These are phyloP conservation scores for Sipunculus nudus DNA, from an alignment of 2,888 invertebrate species.

Conservation along the genomic window DNA sequence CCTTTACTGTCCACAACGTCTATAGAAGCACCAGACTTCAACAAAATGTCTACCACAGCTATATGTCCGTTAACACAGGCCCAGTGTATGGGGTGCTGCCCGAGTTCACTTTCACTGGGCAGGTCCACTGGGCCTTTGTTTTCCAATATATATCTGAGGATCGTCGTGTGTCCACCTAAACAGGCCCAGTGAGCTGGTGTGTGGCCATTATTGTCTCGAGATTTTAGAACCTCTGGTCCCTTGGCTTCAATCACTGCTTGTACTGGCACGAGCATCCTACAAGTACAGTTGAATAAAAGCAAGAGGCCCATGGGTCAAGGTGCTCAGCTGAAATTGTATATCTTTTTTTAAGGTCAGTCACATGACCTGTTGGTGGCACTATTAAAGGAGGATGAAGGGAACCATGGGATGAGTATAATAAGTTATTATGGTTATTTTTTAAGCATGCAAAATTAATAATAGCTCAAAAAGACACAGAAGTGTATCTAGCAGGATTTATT, in stretches of 20 bases:
- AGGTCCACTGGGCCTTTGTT: constrained; percentile 81
- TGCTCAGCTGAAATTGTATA: background rate
- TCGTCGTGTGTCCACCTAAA: constrained; percentile 87
- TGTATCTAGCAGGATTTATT: no score
- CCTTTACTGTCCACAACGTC: constrained; percentile 90
- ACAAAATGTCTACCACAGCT: constrained; percentile 80
- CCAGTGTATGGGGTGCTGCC: constrained; percentile 92
- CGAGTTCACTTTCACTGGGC: constrained; percentile 87
- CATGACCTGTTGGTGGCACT: no score
- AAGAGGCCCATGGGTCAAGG: no score
- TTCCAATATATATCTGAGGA: constrained; percentile 87
- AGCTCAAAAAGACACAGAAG: no score
- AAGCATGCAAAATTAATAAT: no score
- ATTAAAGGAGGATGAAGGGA: no score
- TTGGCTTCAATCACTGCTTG: constrained; percentile 85
- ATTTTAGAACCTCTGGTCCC: constrained; percentile 77
- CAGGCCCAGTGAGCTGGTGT: constrained; percentile 94
- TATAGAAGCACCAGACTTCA: constrained; percentile 80
- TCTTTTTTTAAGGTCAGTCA: no score
- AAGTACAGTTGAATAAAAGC: no score
- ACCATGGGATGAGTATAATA: no score
- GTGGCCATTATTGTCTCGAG: constrained; percentile 90
- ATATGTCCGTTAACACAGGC: constrained; percentile 92
- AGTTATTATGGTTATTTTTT: no score
- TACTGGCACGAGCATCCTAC: constrained; percentile 82